Base-by-base conservation (phyloP, 2,797 vertebrate genomes). In the Anguilla anguilla region DNA sequence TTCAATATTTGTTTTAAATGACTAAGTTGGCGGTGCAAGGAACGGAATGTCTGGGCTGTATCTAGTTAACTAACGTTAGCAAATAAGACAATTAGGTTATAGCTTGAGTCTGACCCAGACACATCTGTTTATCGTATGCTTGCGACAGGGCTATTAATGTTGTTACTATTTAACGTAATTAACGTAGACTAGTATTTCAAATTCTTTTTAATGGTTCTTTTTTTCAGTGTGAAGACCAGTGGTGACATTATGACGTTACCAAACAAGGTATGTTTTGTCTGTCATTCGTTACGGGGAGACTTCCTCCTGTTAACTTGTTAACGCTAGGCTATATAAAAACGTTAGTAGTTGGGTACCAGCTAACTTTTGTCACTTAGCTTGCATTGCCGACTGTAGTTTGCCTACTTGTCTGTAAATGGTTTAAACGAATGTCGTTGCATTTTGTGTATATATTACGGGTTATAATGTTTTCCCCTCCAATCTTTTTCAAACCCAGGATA, bases 401-500 rank as follows among this genome's bases (percentile, higher is more conserved):
- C 49, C 9, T 46, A 46, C 4, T 13, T 13, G 31, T 15, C 3
- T 69, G 13, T 74, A 17, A 49, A 83, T 53, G 39, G 0, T 2
- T 11, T 46, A 55, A 1, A 53, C 11, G 39, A 53, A 0, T 72
- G n/a, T n/a, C 5, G 72, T 25, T 51, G 53, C 3, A 31, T 13
- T 7, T 74, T 74, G 5, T 31, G 31, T 35, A 28, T 10, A 43
- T 39, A 55, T 13, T 15, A 4, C 74, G 53, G 9, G 5, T 86
- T 39, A 31, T 19, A 57, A 79, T 22, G 19, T 79, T 43, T 10
- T 15, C 15, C 39, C 35, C 1, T 10, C 79, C 7, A 22, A 77
- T 77, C 9, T 19, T 15, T 39, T 79, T 2, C 77, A 95, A 94
- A 90, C 28, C 84, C 85, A 46, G 90, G 89, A 51, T 72, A 25